A percentile compares a stretch with the other conserved stretches of the same genome.
Conservation (phyloP, 2,888 invertebrate species). For the Mamestra brassicae region DNA sequence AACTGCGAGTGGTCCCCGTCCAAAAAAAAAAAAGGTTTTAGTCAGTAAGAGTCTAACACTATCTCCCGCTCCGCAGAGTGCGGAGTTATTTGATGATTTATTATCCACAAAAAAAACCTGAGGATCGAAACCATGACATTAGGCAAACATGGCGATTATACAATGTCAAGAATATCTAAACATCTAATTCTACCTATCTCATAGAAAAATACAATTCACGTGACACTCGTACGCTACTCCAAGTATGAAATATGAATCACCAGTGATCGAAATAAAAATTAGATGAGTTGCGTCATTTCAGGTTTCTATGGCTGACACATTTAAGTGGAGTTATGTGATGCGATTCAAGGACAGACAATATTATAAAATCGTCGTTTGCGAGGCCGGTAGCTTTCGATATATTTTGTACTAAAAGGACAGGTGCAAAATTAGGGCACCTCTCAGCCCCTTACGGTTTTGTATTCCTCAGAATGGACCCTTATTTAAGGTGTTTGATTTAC, state of each 20-base stretch:
- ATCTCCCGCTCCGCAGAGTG: too few species aligned
- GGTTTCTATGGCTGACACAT: neutral
- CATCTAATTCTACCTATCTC: neutral
- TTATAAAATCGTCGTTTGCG: neutral
- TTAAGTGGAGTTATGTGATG: neutral
- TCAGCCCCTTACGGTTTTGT: neutral
- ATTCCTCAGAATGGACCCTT: too few species aligned
- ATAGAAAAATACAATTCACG: neutral
- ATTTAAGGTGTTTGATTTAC: too few species aligned
- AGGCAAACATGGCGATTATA: neutral
- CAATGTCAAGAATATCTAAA: neutral
- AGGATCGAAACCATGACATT: too few species aligned
- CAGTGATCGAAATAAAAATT: neutral
- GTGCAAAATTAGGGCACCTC: neutral
- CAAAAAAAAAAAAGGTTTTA: too few species aligned
- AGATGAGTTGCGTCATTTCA: slow-evolving; percentile 12
- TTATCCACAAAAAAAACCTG: too few species aligned
- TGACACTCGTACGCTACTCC: neutral
- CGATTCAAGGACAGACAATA: neutral
- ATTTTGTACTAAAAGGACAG: neutral
- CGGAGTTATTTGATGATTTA: too few species aligned
- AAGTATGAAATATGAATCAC: slow-evolving; percentile 19
- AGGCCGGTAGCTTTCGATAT: neutral
- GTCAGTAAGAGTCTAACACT: too few species aligned
- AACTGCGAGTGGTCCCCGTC: too few species aligned